Percentiles rank a stretch among this genome's conserved stretches.
Evolutionary conservation across 1,140 invertebrate species (phyloP).

Genomic region (Dolichoris vasculosae): DNA sequence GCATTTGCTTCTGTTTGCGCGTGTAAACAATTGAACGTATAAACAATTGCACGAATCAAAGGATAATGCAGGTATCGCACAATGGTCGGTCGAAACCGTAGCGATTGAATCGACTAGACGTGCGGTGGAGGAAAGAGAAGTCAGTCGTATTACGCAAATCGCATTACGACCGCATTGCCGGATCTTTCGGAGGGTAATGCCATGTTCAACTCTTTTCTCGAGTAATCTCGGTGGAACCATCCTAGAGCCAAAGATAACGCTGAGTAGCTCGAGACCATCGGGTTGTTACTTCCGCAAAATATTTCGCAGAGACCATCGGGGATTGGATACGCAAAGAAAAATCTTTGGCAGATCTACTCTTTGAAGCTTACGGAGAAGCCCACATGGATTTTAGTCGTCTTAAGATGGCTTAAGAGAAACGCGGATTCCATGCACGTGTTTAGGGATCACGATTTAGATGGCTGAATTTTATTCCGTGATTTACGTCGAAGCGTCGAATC

Average conservation of each 20-base stretch:
- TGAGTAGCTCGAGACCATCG: not conserved
- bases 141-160: not conserved
- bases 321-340: not conserved
- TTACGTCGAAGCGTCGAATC: not conserved
- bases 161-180: not conserved
- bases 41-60: no score
- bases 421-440: not conserved
- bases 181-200: not conserved
- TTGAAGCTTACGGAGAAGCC: not conserved
- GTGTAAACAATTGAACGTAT: no score
- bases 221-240: not conserved
- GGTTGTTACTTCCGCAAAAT: not conserved
- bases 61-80: no score
- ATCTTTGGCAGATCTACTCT: not conserved
- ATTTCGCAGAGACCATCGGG: not conserved
- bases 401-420: not conserved
- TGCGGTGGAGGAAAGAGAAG: not conserved
- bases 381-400: not conserved
- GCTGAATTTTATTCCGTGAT: not conserved
- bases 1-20: no score
- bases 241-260: not conserved
- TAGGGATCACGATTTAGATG: not conserved
- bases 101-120: not conserved
- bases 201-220: not conserved
- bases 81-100: not conserved